Evolutionary conservation across 2,797 vertebrate genomes (phyloP).

Genomic region (Enteromius fasciolatus): DNA sequence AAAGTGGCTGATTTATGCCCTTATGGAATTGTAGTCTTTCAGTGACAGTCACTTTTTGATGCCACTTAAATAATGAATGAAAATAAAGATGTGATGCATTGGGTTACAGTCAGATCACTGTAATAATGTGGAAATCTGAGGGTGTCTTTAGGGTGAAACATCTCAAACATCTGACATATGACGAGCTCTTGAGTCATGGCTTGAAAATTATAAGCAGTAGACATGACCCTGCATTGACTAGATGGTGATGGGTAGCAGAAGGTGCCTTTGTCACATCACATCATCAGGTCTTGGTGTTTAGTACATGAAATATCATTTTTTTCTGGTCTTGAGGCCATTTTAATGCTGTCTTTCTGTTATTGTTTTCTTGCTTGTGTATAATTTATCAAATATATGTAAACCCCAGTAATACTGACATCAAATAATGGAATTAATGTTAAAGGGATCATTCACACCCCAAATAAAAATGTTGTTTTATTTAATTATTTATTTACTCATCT

Average conservation of each 20-base stretch:
- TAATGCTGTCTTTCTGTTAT: background rate
- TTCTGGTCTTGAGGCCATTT: background rate
- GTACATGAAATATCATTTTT: background rate
- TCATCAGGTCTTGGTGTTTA: background rate
- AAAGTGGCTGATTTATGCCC: background rate
- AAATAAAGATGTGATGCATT: background rate
- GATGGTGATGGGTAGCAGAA: background rate
- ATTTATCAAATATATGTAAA: background rate
- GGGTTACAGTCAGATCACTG: background rate
- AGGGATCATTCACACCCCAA: background rate
- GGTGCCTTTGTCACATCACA: conserved; percentile 17
- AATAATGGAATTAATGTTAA: background rate
- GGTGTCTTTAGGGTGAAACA: background rate
- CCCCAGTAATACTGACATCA: background rate
- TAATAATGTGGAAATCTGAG: background rate
- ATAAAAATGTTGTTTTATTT: background rate
- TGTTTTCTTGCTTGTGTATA: background rate
- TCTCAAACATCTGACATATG: conserved; percentile 4
- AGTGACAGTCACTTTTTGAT: conserved; percentile 1
- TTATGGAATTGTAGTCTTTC: background rate
- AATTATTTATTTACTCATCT: background rate
- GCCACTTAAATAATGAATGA: background rate
- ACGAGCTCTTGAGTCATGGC: conserved; percentile 2
- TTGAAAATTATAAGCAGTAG: conserved; percentile 14
- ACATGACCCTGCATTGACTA: conserved; percentile 7